Base-by-base conservation (phyloP, 2,113 vertebrate species). In the Capreolus pygargus region DNA sequence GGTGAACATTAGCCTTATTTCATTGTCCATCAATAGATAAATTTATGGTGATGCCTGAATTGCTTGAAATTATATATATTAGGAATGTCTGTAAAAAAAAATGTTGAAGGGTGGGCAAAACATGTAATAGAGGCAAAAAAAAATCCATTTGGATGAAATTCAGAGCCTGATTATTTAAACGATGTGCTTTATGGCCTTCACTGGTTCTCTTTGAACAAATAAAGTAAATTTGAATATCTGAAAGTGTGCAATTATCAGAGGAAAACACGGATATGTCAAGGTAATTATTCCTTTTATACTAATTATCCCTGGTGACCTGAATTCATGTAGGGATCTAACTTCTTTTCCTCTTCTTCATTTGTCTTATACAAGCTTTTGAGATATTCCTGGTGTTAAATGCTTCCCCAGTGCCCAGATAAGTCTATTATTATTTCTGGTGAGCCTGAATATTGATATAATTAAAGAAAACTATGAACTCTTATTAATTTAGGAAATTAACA, bases 161-260 rank as follows among this genome's bases (percentile, higher is more conserved):
- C 97, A 94, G 95, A 97, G 97, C 76, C 93, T 92, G 98, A 96
- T 97, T 97, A 87, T 98, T 98, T 95, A 94, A 97, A 98, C 93
- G 58, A 82, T 83, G 45, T 96, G 88, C 94, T 98, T 98, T 98
- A 91, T 94, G 93, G 98, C 97, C 94, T 98, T 98, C 97, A 96
- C 74, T 95, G 82, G 64, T 97, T 98, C 94, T 97, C 93, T 98
- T 93, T 92, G 79, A 96, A 95, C 76, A 97, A 98, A 95, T 93
- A 96, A 97, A 98, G 92, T 74, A 97, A 95, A 55, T 91, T 60
- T 95, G 94, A 98, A 98, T 74, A 91, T 94, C 70, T 94, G 83
- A 89, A 94, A 93, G 52, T 60, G n/a, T 85, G 97, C 90, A 93
- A 96, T 97, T 97, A 92, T 91, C 95, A 97, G 95, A 97, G 94